phyloP scores from a whole-genome alignment of 2,113 vertebrate genomes.

The Phrynosoma platyrhinos region DNA sequence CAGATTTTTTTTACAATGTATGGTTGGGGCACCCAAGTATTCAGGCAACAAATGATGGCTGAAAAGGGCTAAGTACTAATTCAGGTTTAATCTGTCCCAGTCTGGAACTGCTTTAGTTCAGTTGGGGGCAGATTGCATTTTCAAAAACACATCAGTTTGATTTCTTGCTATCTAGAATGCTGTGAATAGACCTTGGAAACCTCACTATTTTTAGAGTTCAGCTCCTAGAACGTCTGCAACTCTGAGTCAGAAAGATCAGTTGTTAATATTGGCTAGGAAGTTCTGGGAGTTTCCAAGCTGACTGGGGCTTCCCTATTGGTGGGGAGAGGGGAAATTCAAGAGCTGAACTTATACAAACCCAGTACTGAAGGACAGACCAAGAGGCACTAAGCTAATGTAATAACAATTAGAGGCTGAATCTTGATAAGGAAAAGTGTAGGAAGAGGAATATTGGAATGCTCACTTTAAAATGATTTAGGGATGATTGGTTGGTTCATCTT shows the following conservation, averaged over 20 bases:
- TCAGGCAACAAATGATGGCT: background rate
- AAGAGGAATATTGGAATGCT: slow-evolving; percentile 17
- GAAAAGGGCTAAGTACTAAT: background rate
- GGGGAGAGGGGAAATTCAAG: too few species aligned
- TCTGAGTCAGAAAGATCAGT: too few species aligned
- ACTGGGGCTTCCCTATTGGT: too few species aligned
- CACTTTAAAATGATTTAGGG: slow-evolving; percentile 41
- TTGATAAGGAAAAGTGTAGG: slow-evolving; percentile 40
- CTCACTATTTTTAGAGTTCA: too few species aligned
- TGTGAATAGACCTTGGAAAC: too few species aligned
- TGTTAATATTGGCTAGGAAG: background rate
- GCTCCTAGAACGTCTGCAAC: too few species aligned
- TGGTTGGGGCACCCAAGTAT: background rate
- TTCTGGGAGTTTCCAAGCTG: background rate
- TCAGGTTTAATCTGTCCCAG: background rate
- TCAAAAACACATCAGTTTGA: too few species aligned
- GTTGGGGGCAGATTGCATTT: background rate
- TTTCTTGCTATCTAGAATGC: background rate
- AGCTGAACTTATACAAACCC: too few species aligned
- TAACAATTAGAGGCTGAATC: slow-evolving; percentile 33
- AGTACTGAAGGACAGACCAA: slow-evolving; percentile 8
- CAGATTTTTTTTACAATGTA: background rate
- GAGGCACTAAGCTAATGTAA: background rate
- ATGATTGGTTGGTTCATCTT: background rate
- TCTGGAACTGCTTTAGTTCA: background rate